These are phyloP conservation scores for Macrosoma leucophasiata DNA, from an alignment of 2,888 invertebrate genomes.

Conservation along the genomic window DNA sequence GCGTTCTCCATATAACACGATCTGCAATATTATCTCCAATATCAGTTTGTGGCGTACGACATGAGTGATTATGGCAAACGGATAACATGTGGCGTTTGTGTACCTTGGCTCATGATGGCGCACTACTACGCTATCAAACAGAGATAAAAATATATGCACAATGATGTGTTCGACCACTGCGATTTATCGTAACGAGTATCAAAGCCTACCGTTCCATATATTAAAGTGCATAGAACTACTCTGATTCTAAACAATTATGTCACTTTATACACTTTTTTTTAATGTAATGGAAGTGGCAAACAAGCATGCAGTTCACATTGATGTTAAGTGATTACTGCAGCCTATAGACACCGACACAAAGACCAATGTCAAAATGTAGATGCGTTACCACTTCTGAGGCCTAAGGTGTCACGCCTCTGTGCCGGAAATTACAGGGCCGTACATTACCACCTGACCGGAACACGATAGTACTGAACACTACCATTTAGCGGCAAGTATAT, in stretches of 20 bases:
- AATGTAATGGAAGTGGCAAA: no score
- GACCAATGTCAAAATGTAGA: no score
- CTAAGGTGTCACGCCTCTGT: no score
- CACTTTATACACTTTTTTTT: neutral
- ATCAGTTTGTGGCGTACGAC: slow-evolving; percentile 46
- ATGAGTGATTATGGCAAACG: slow-evolving; percentile 41
- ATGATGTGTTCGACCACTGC: slow-evolving; percentile 26
- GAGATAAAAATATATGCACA: slow-evolving; percentile 26
- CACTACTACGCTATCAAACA: slow-evolving; percentile 22
- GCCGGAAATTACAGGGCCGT: no score
- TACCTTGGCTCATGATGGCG: slow-evolving; percentile 38
- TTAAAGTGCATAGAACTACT: slow-evolving; percentile 1
- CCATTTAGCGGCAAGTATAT: no score
- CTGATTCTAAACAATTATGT: neutral
- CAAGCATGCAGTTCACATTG: no score
- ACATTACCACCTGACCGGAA: no score
- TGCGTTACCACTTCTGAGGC: no score
- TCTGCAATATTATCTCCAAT: slow-evolving; percentile 40
- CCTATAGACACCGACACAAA: no score
- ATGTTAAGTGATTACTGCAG: no score
- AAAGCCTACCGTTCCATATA: slow-evolving; percentile 7
- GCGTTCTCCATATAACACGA: slow-evolving; percentile 41
- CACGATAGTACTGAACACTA: no score
- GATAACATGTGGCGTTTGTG: slow-evolving; percentile 39
- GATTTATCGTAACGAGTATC: slow-evolving; percentile 25